Percentiles rank a stretch among this genome's conserved stretches.
Conservation (phyloP, 2,888 invertebrate species). For the Dasysyrphus tricinctus region DNA sequence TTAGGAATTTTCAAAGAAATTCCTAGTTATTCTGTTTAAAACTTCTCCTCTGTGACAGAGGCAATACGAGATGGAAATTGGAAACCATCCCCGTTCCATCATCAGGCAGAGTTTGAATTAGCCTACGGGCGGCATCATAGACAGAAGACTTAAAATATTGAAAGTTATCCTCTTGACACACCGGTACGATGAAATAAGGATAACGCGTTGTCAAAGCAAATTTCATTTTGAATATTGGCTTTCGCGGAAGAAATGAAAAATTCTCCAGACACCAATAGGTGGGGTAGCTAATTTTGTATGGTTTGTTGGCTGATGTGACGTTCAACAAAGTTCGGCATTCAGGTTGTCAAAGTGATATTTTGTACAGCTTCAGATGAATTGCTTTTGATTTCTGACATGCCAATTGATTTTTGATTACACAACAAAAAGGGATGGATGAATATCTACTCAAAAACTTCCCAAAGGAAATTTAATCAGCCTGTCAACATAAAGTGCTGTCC, state of each 20-base stretch:
- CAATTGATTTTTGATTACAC: constrained; percentile 73
- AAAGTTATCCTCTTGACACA: constrained; percentile 63
- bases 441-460: constrained; percentile 28
- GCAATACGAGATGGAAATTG: constrained; percentile 60
- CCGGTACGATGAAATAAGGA: constrained; percentile 57
- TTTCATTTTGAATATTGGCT: constrained; percentile 74
- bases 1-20: constrained; percentile 73
- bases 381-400: constrained; percentile 67
- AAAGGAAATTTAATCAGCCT: constrained; percentile 68
- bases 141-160: constrained; percentile 75
- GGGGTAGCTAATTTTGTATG: constrained; percentile 69
- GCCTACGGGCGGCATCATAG: constrained; percentile 71
- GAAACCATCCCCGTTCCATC: constrained; percentile 50
- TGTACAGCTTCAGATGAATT: constrained; percentile 55
- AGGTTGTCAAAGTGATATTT: constrained; percentile 65
- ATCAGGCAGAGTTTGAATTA: constrained; percentile 52
- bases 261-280: constrained; percentile 59
- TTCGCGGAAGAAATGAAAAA: constrained; percentile 74
- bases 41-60: constrained; percentile 44
- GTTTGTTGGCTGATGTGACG: constrained; percentile 54
- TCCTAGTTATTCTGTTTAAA: constrained; percentile 63
- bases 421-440: constrained; percentile 23
- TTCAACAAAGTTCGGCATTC: constrained; percentile 27
- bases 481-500: constrained; percentile 60
- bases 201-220: constrained; percentile 75